These are phyloP conservation scores for Characodon lateralis DNA, from an alignment of 2,797 vertebrate genomes.

Conservation along the genomic window DNA sequence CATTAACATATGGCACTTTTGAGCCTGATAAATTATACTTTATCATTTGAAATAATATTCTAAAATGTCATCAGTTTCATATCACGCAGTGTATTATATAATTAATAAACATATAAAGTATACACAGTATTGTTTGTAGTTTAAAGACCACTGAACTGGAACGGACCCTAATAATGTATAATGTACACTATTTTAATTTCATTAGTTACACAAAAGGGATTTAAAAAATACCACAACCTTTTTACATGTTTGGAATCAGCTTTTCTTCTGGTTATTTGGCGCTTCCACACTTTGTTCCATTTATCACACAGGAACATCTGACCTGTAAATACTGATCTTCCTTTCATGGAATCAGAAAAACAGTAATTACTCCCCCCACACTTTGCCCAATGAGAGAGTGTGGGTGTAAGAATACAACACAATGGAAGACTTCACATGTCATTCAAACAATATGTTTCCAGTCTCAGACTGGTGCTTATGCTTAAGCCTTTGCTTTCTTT, in stretches of 20 bases:
- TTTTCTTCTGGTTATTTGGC: constrained; percentile 11
- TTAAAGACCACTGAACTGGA: neutral
- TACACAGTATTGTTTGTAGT: neutral
- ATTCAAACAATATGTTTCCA: constrained; percentile 3
- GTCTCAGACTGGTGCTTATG: constrained; percentile 38
- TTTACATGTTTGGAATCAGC: constrained; percentile 38
- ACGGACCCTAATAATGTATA: constrained; percentile 24
- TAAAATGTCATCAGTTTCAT: neutral
- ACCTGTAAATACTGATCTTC: constrained; percentile 35
- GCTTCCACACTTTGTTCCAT: neutral
- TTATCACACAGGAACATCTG: constrained; percentile 7
- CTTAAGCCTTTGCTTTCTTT: constrained; percentile 80
- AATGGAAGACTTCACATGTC: neutral
- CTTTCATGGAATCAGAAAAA: constrained; percentile 46
- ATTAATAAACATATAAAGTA: neutral
- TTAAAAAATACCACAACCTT: constrained; percentile 37
- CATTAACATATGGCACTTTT: neutral
- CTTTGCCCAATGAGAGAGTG: constrained; percentile 5
- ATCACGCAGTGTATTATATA: too few relatives aligned
- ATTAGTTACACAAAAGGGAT: constrained; percentile 37
- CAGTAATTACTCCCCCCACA: constrained; percentile 29
- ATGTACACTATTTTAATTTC: constrained; percentile 35
- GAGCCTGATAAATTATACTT: neutral
- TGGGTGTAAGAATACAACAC: neutral
- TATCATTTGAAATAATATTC: neutral